Evolutionary conservation across 1,140 invertebrate genomes (phyloP), one percentile per base, ranked within the genome.

Genomic region (Pseudomyrmex dendroicus): DNA sequence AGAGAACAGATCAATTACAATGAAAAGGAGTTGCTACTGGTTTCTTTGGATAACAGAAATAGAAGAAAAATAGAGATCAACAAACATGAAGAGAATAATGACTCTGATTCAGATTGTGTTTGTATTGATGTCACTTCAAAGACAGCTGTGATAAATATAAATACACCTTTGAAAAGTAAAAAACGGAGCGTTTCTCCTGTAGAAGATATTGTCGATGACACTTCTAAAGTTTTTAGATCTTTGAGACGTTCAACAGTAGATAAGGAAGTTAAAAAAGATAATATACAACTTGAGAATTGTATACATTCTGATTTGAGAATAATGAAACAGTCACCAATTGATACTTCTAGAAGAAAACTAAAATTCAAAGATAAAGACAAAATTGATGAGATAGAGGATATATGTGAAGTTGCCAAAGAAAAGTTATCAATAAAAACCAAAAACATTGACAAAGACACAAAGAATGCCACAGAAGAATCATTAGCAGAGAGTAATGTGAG

Each of bases 1-100:
- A 48, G 56, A 64, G 12, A 61, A 3, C 73, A 76, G 1, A 54
- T 83, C 48, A 83, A 77, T 86, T 83, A 76, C 20, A 70, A 86
- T 13, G 66, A 83, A 12, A 62, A 83, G 4, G 64, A 54, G 12
- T 54, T 86, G 59, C 9, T 63, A n/a, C 3, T 61, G 8, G 17
- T n/a, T 52, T 50, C 68, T 44, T 10, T 82, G n/a, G 10, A 59
- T 1, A 25, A 8, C 25, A 68, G 10, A 13, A 10, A 12, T 68
- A 10, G 10, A n/a, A 52, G 1, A 7, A n/a, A n/a, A 67, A n/a
- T 25, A 46, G 1, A 63, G 54, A 54, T 2, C 4, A 52, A 10
- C 3, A 17, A 85, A 63, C 1, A 35, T 12, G 10, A 13, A 0
- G 44, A 59, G 46, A 12, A 35, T 59, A 57, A 68, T 77, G 35